A percentile compares a stretch with the other conserved stretches of the same genome.
Evolutionary conservation across 2,797 vertebrate species (phyloP).

Genomic region (Ibycter americanus): DNA sequence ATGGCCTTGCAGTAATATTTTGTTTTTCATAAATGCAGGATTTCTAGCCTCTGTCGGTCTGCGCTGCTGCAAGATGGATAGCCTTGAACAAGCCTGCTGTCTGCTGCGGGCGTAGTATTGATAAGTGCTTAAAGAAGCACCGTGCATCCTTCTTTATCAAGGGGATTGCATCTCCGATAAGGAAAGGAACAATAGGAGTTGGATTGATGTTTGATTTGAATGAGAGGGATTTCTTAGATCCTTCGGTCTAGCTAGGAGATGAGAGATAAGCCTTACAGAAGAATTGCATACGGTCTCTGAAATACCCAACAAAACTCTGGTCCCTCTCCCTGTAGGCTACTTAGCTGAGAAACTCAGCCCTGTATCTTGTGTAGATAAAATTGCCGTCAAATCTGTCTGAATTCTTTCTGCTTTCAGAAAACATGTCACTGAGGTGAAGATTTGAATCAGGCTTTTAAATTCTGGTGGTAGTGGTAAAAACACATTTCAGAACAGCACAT

Average conservation of each 20-base stretch:
- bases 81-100: background rate
- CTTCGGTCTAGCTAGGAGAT: background rate
- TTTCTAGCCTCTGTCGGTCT: background rate
- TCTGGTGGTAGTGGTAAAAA: background rate
- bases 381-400: constrained; percentile 13
- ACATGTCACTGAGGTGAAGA: background rate
- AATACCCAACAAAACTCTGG: background rate
- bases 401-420: background rate
- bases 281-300: background rate
- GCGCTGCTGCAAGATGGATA: background rate
- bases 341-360: constrained; percentile 2
- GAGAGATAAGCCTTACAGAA: constrained; percentile 10
- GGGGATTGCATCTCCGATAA: constrained; percentile 18
- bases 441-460: constrained; percentile 39
- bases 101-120: background rate
- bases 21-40: background rate
- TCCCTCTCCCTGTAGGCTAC: background rate
- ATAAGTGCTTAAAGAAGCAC: background rate
- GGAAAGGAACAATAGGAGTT: constrained; percentile 28
- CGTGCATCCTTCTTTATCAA: background rate
- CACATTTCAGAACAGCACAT: background rate
- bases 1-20: background rate
- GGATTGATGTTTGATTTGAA: constrained; percentile 45
- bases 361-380: constrained; percentile 12
- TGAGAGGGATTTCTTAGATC: constrained; percentile 45